Percentiles rank a stretch among this genome's conserved stretches.
Evolutionary conservation across 2,797 vertebrate genomes (phyloP).

Genomic region (Acanthis flammea): DNA sequence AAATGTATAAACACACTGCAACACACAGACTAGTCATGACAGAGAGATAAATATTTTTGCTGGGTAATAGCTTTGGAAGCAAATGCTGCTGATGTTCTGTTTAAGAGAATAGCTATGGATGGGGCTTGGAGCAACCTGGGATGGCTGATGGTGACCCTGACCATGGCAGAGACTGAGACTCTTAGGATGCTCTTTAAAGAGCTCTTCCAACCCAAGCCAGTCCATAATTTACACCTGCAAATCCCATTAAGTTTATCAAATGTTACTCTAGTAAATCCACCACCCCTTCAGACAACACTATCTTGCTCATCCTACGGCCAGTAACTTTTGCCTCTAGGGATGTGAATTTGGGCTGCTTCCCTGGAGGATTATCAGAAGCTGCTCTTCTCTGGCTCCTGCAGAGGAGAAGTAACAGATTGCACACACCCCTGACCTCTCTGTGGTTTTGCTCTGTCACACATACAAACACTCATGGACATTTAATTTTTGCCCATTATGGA

Average conservation of each 20-base stretch:
- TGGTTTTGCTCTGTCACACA: background rate
- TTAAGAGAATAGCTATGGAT: background rate
- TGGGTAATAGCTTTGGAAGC: background rate
- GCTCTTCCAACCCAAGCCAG: background rate
- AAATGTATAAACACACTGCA: background rate
- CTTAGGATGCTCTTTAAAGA: background rate
- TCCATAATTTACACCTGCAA: background rate
- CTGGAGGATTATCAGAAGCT: background rate
- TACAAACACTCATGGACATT: background rate
- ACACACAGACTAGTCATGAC: background rate
- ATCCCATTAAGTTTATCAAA: background rate
- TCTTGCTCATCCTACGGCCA: background rate
- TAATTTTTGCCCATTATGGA: background rate
- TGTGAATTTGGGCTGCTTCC: background rate
- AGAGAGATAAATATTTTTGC: background rate
- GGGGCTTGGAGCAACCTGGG: background rate
- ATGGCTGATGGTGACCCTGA: background rate
- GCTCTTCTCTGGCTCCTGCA: background rate
- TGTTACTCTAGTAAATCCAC: background rate
- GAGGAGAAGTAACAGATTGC: background rate
- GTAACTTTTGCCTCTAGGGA: background rate
- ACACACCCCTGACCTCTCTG: background rate
- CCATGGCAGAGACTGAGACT: background rate
- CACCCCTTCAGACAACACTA: background rate
- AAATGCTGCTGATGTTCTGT: background rate